Base-by-base conservation (phyloP, 2,888 invertebrate genomes). In the Nymphalis urticae region DNA sequence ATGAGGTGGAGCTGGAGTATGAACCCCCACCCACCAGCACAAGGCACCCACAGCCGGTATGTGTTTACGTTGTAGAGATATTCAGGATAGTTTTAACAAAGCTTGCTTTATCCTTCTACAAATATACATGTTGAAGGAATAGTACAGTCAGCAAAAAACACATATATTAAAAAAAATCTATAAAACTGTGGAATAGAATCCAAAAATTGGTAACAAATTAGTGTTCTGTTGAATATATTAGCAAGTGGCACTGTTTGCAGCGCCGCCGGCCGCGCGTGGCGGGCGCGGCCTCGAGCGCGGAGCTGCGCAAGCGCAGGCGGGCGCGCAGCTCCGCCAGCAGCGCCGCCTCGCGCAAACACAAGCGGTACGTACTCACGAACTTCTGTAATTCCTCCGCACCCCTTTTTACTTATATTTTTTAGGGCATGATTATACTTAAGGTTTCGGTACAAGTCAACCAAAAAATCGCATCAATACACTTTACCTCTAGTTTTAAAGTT, bases 1-100 rank as follows among this genome's bases (percentile, higher is more conserved):
- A 85, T 65, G 86, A 84, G 66, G 81, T 85, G 19, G 84, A 85
- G 70, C 80, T 87, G 58, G 80, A 82, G 0, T 79, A 79, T 64
- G 76, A 75, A 50, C 72, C 73, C 9, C 65, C 68, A 21, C 58
- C 68, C 64, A 63, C 64, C 47, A 51, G 48, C 65, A 62, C 62
- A 17, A 48, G 32, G 16, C 68, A 62, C 48, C 48, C 61, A 1
- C 73, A 68, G 56, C 60, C 62, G 56, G 60, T 69, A 54, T 56
- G 62, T 16, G 64, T 71, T 65, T 10, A 53, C 24, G 24, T 24
- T 3, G 10, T 2, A 50, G 13, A 53, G 13, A 42, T 42, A 13
- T 42, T 3, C 42, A 42, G 10, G 36, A 36, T 36, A 10, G 36
- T 36, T 36, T 2, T 9, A 2, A 36, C 36, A 10, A 42, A 10